Base-by-base conservation (phyloP, 1,140 invertebrate genomes). In the Samia ricini region DNA sequence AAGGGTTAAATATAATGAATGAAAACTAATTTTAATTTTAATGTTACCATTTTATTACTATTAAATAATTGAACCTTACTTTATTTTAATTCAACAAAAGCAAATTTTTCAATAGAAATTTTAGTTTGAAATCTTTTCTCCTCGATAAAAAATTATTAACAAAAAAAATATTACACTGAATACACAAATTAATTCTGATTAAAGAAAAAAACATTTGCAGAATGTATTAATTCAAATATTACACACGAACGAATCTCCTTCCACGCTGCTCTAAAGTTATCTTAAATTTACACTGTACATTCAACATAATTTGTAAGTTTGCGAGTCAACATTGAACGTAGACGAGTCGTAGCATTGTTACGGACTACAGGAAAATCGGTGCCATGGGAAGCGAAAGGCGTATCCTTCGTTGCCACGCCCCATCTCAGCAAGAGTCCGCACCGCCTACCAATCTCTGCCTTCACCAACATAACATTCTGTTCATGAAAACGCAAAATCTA, bases 331-430 rank as follows among this genome's bases (percentile, higher is more conserved):
- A 22, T 58, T 49, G 33, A 21, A 36, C 56, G 56, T 58, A 36
- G 55, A 36, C 24, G 33, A 55, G 51, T 74, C 72, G 76, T 73
- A 80, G 76, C 74, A 64, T 58, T 51, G 65, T 57, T 63, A 66
- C 70, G 57, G 72, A 65, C 64, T 74, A 62, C 52, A 56, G 57
- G 48, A 60, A 64, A 71, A 72, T 71, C 73, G 63, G 33, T 42
- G 69, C 75, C 66, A 69, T 60, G 80, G 76, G 77, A 73, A 74
- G 77, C 63, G 59, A 49, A 70, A 66, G 86, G 83, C 85, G 85
- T 88, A 79, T 60, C 71, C 60, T 21, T 21, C 5, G 48, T 7
- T 20, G 81, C 75, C 85, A 88, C 86, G 82, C 86, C 86, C 77
- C 71, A 64, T 74, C 69, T 74, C 78, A 79, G 73, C 68, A 81